Percentiles rank a stretch among this genome's conserved stretches.
These are phyloP conservation scores for Semicossyphus pulcher DNA, from an alignment of 2,113 vertebrate species.

Conservation along the genomic window DNA sequence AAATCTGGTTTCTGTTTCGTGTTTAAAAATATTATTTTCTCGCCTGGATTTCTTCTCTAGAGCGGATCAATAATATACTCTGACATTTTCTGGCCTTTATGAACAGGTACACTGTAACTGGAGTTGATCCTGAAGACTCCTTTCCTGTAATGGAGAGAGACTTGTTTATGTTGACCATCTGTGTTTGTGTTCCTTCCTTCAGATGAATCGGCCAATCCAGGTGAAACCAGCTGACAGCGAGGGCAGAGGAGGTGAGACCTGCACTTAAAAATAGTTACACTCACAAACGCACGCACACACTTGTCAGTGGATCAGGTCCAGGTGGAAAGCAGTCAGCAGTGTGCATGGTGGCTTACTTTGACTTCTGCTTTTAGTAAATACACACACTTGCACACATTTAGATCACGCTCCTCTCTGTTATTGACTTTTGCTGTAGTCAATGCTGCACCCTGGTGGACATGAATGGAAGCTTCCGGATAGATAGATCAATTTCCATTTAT, in stretches of 20 bases:
- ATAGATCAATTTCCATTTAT: background rate
- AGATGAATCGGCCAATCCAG: slow-evolving; percentile 87
- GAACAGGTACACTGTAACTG: too few relatives aligned
- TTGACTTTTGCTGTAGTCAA: slow-evolving; percentile 30
- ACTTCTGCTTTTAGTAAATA: slow-evolving; percentile 15
- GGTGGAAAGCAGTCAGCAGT: too few relatives aligned
- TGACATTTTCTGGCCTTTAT: background rate
- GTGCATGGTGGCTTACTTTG: slow-evolving; percentile 21
- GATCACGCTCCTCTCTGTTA: background rate
- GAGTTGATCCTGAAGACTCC: too few relatives aligned
- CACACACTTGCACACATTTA: slow-evolving; percentile 1
- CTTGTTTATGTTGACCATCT: slow-evolving; percentile 41
- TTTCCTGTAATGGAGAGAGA: slow-evolving; percentile 7
- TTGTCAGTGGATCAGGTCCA: too few relatives aligned
- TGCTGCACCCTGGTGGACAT: slow-evolving; percentile 73
- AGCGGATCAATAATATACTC: background rate
- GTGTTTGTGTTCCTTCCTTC: slow-evolving; percentile 31
- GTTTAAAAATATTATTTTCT: too few relatives aligned
- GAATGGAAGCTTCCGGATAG: background rate
- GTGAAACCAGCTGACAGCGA: slow-evolving; percentile 87
- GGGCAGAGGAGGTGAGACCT: slow-evolving; percentile 83
- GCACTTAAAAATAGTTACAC: background rate
- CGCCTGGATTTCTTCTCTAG: background rate
- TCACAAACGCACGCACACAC: slow-evolving; percentile 23
- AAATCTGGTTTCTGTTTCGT: too few relatives aligned